Percentiles rank a stretch among this genome's conserved stretches.
These are phyloP conservation scores for Tamandua tetradactyla DNA, from an alignment of 2,797 vertebrate genomes.

Conservation along the genomic window DNA sequence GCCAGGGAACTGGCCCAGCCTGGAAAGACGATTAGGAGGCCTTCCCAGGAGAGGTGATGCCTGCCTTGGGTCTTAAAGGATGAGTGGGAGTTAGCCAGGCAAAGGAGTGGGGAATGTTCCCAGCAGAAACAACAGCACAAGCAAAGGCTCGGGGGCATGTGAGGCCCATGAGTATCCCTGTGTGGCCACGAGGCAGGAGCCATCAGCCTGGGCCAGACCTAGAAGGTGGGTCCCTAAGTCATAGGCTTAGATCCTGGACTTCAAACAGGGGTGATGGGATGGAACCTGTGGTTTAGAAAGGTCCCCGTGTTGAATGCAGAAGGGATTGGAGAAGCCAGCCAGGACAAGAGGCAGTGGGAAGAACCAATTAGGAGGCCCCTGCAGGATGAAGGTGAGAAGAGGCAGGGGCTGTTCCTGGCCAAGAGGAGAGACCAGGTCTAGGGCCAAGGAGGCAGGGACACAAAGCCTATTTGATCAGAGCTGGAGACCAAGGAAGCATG, in stretches of 20 bases:
- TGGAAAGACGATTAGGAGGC: neutral
- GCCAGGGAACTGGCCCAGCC: neutral
- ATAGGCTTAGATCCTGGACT: neutral
- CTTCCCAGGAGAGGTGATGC: neutral
- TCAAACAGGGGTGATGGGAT: neutral
- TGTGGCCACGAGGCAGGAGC: neutral
- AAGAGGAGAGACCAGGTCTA: neutral
- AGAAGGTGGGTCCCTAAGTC: neutral
- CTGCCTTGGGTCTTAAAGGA: slow-evolving; percentile 43
- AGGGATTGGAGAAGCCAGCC: neutral
- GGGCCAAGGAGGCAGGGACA: neutral
- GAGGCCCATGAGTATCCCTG: fast-evolving
- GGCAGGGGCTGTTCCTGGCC: neutral
- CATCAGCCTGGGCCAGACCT: neutral
- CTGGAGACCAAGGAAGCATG: neutral
- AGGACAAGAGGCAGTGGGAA: neutral
- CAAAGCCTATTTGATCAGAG: neutral
- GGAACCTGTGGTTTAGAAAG: neutral
- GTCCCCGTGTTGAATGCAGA: neutral
- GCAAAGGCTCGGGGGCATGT: neutral
- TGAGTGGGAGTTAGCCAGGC: slow-evolving; percentile 5
- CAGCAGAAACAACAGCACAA: neutral
- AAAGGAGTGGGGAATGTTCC: neutral
- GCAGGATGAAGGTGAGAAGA: neutral
- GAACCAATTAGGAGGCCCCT: neutral